A percentile compares a stretch with the other conserved stretches of the same genome.
phyloP scores from a whole-genome alignment of 2,113 vertebrate species.

The Monopterus albus region DNA sequence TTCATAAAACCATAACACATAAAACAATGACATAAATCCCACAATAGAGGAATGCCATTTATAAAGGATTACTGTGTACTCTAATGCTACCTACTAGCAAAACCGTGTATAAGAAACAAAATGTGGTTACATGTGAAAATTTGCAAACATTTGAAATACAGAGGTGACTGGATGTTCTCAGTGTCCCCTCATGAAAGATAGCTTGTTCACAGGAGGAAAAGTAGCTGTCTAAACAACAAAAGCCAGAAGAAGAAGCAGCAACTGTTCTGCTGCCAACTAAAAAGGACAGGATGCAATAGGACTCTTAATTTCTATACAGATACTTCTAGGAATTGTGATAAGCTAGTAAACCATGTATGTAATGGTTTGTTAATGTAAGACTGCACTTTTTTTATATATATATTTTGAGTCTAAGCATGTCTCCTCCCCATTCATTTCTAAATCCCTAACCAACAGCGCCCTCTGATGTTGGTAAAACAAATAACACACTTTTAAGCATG shows the following conservation, averaged over 20 bases:
- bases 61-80: no score
- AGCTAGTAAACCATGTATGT: not conserved
- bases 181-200: not conserved
- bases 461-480: constrained; percentile 22
- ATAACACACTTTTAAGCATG: constrained; percentile 4
- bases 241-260: constrained; percentile 33
- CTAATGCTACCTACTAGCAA: no score
- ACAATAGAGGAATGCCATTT: no score
- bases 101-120: not conserved
- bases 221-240: constrained; percentile 50
- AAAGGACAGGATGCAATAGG: not conserved
- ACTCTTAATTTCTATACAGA: constrained; percentile 7
- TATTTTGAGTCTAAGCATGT: not conserved
- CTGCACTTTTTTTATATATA: no score
- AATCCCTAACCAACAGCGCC: constrained; percentile 24
- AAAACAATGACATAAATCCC: no score
- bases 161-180: not conserved
- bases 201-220: constrained; percentile 10
- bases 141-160: not conserved
- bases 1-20: no score
- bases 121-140: not conserved
- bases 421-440: not conserved
- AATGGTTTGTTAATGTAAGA: not conserved
- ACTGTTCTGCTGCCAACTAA: constrained; percentile 2
- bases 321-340: not conserved